phyloP scores from a whole-genome alignment of 2,797 vertebrate species.

The Chelon auratus region DNA sequence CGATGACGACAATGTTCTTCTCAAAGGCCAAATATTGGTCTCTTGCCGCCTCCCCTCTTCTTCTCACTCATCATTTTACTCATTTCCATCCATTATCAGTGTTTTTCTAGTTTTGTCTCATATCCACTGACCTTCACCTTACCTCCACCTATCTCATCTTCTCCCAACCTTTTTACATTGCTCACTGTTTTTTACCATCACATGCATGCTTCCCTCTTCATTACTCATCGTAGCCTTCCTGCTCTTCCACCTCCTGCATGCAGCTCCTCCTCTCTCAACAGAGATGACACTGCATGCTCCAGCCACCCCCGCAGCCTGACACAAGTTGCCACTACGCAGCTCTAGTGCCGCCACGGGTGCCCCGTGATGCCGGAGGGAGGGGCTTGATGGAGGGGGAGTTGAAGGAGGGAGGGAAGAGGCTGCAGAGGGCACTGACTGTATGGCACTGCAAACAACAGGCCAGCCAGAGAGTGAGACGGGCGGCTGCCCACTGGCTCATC shows the following conservation, averaged over 20 bases:
- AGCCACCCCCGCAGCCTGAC: slow-evolving; percentile 41
- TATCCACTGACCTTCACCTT: slow-evolving; percentile 18
- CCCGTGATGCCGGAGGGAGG: slow-evolving; percentile 32
- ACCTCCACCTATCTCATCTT: slow-evolving; percentile 28
- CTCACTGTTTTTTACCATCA: slow-evolving; percentile 11
- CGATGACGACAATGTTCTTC: slow-evolving; percentile 46
- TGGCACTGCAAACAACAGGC: slow-evolving; percentile 28
- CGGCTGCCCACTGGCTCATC: slow-evolving; percentile 40
- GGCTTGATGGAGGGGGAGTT: slow-evolving; percentile 31
- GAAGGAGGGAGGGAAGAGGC: background rate
- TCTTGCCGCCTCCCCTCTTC: slow-evolving; percentile 22
- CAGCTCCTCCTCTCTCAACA: slow-evolving; percentile 27
- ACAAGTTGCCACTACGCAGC: slow-evolving; percentile 42
- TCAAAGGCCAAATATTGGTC: slow-evolving; percentile 66
- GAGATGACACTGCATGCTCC: slow-evolving; percentile 38
- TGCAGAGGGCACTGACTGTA: slow-evolving; percentile 23
- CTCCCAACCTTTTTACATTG: background rate
- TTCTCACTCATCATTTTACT: slow-evolving; percentile 44
- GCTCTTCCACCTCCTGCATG: slow-evolving; percentile 19
- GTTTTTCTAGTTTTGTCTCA: background rate
- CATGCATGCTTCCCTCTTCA: slow-evolving; percentile 3
- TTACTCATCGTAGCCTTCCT: slow-evolving; percentile 24
- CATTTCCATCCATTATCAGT: slow-evolving; percentile 17
- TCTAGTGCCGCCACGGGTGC: slow-evolving; percentile 26
- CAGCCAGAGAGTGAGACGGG: slow-evolving; percentile 31